Evolutionary conservation across 1,140 invertebrate species (phyloP).

Genomic region (Scaptomyza montana): DNA sequence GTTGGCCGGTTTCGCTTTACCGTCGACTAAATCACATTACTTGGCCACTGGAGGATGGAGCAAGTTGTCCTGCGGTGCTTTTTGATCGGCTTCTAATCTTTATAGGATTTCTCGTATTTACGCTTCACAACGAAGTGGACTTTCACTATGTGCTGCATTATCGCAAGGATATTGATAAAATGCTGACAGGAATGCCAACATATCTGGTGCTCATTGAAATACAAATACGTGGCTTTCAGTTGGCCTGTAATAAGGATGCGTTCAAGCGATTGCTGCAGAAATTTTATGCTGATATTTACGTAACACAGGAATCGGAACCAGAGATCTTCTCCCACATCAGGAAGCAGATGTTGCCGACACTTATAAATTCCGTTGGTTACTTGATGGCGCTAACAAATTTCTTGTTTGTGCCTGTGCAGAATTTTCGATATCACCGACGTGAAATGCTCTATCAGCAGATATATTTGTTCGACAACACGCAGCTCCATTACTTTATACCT

Average conservation of each 20-base stretch:
- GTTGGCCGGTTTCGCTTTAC: constrained; percentile 62
- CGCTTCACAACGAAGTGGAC: constrained; percentile 62
- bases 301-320: constrained; percentile 37
- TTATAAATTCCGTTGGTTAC: constrained; percentile 56
- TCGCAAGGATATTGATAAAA: constrained; percentile 58
- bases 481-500: constrained; percentile 48
- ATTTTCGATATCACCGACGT: constrained; percentile 51
- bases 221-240: constrained; percentile 63
- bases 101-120: constrained; percentile 59
- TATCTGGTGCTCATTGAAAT: constrained; percentile 64
- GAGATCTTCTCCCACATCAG: constrained; percentile 48
- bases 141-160: constrained; percentile 54
- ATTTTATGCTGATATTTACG: constrained; percentile 68
- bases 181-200: constrained; percentile 66
- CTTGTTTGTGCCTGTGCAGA: constrained; percentile 50
- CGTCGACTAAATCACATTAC: constrained; percentile 56
- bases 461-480: constrained; percentile 63
- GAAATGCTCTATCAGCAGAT: constrained; percentile 68
- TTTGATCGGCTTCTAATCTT: constrained; percentile 42
- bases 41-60: constrained; percentile 65
- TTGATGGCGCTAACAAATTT: constrained; percentile 61
- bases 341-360: constrained; percentile 51
- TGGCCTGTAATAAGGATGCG: constrained; percentile 53
- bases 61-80: constrained; percentile 10
- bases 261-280: constrained; percentile 58